Evolutionary conservation across 2,113 vertebrate genomes (phyloP), one percentile per base, ranked within the genome.

Genomic region (Bagarius yarrelli): DNA sequence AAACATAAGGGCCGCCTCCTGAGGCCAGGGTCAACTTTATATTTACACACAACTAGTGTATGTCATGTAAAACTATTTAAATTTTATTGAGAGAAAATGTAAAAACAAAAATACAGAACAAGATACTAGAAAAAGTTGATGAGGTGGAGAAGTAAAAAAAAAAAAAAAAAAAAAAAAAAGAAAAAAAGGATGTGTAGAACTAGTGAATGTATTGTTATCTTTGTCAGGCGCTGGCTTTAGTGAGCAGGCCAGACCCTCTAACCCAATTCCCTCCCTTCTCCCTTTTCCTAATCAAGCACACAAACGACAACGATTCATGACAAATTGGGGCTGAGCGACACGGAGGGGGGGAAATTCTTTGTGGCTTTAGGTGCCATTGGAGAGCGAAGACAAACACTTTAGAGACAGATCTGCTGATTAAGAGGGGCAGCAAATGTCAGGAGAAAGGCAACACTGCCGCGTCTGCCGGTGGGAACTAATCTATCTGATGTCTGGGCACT

Each of bases 191-290:
- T 71, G 8, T 30, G 30, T 6, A 55, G 2, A 53, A 14, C 2
- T 16, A 32, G 27, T 72, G 9, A 2, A 27, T 36, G 50, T 30
- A 52, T 55, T n/a, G 13, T 32, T 79, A 88, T 88, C 89, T 91
- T 87, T 76, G 80, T 80, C 83, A 90, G 89, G 89, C 91, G 91
- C 89, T 84, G 82, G 73, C n/a, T 50, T 72, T 50, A 81, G 82
- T 81, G 86, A 83, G 72, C 72, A 84, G 8, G 55, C 23, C 16
- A 78, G 82, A 84, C 15, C 56, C 44, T 64, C n/a, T 50, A 53
- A 55, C n/a, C 44, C 60, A 47, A 9, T 47, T 47, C 44, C 44
- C 1, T 47, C 44, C 44, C 5, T 32, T 52, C 56, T 32, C 25
- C 64, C 1, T 11, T 25, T 55, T 32, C 53, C 66, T 60, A 64